Evolutionary conservation across 2,113 vertebrate species (phyloP).

Genomic region (Daubentonia madagascariensis): DNA sequence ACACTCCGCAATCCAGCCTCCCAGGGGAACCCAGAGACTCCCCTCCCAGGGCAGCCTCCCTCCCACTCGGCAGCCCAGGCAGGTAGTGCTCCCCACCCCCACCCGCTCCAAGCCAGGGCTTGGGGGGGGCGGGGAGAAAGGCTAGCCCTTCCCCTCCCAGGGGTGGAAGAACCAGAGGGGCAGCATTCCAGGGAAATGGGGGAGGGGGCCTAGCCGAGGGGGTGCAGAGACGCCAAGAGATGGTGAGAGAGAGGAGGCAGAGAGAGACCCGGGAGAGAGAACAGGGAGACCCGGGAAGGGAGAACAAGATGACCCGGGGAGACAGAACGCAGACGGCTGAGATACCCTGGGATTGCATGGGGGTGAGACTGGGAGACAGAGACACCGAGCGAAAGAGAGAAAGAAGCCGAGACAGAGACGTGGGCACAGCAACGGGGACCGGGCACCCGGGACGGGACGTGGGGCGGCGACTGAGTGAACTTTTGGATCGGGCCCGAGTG

Average conservation of each 20-base stretch:
- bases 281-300: background rate
- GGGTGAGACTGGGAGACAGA: background rate
- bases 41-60: background rate
- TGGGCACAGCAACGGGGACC: background rate
- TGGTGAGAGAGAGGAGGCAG: background rate
- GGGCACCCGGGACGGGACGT: slow-evolving; percentile 20
- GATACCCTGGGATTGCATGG: background rate
- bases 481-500: slow-evolving; percentile 66
- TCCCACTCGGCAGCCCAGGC: background rate
- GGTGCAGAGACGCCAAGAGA: background rate
- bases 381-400: background rate
- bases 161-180: slow-evolving; percentile 73
- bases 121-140: slow-evolving; percentile 11
- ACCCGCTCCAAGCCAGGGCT: slow-evolving; percentile 27
- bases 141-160: slow-evolving; percentile 53
- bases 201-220: background rate
- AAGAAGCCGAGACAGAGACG: background rate
- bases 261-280: too few species aligned
- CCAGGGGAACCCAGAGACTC: background rate
- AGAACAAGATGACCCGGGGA: background rate
- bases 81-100: slow-evolving; percentile 1
- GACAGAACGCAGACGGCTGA: background rate
- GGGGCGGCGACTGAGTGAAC: slow-evolving; percentile 68
- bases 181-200: slow-evolving; percentile 69
- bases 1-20: background rate